Evolutionary conservation across 2,888 invertebrate genomes (phyloP).

Genomic region (Dascillus cervinus): DNA sequence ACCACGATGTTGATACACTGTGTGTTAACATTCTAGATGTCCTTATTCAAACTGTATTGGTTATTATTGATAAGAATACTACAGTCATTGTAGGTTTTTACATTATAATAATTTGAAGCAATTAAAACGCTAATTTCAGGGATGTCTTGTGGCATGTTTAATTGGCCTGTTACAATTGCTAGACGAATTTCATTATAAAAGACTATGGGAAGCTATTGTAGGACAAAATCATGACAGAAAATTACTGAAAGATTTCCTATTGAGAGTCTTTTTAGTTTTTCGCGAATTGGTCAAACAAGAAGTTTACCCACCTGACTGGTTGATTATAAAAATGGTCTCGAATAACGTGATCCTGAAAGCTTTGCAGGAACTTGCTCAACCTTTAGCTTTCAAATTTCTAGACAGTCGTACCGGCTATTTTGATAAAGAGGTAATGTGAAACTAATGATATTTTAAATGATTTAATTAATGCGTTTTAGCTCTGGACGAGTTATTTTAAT

Average conservation of each 20-base stretch:
- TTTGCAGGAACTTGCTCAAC: slow-evolving; percentile 81
- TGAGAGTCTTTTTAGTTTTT: slow-evolving; percentile 73
- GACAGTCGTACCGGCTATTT: slow-evolving; percentile 62
- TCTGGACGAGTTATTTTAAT: slow-evolving; percentile 68
- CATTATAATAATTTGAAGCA: slow-evolving; percentile 4
- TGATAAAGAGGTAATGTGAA: slow-evolving; percentile 60
- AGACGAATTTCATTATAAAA: slow-evolving; percentile 80
- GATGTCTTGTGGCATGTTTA: slow-evolving; percentile 79
- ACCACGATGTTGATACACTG: slow-evolving; percentile 76
- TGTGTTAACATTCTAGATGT: slow-evolving; percentile 76
- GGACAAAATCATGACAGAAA: slow-evolving; percentile 63
- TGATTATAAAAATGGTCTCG: slow-evolving; percentile 79
- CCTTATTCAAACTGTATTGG: slow-evolving; percentile 75
- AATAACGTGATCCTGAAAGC: slow-evolving; percentile 81
- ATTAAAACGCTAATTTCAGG: slow-evolving; percentile 42
- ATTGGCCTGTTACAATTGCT: slow-evolving; percentile 79
- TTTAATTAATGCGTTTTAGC: slow-evolving; percentile 31
- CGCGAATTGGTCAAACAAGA: slow-evolving; percentile 71
- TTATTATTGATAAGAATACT: slow-evolving; percentile 64
- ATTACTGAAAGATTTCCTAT: slow-evolving; percentile 77
- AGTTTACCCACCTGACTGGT: slow-evolving; percentile 84
- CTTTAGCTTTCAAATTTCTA: slow-evolving; percentile 75
- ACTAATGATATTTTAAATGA: slow-evolving; percentile 7
- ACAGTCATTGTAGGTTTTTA: slow-evolving; percentile 26
- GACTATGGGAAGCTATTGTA: slow-evolving; percentile 75